Percentiles rank a stretch among this genome's conserved stretches.
Conservation (phyloP, 1,140 invertebrate species). For the Drosophila burlai region DNA sequence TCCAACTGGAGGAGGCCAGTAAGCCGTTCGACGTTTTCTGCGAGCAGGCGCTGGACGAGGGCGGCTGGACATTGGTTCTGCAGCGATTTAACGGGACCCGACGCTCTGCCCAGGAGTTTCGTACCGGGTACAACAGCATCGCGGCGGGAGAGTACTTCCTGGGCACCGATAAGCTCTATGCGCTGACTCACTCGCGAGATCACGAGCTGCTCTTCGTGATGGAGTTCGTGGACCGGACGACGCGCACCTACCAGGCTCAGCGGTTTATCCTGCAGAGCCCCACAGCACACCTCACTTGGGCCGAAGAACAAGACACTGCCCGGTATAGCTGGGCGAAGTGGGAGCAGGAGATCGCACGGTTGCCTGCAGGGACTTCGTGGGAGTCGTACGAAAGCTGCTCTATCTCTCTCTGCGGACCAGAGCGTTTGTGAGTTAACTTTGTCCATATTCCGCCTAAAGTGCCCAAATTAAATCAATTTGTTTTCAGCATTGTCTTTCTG, state of each 20-base stretch:
- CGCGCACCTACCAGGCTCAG: constrained; percentile 6
- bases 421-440: constrained; percentile 28
- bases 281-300: constrained; percentile 16
- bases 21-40: constrained; percentile 42
- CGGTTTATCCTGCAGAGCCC: constrained; percentile 20
- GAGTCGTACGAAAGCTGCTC: not conserved
- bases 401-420: constrained; percentile 1
- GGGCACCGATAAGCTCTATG: constrained; percentile 44
- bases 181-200: constrained; percentile 31
- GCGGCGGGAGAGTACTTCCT: constrained; percentile 38
- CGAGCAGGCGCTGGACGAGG: constrained; percentile 32
- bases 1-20: constrained; percentile 34
- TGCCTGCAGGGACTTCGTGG: constrained; percentile 9
- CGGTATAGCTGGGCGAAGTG: constrained; percentile 31
- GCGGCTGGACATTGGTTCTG: constrained; percentile 39
- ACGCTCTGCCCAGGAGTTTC: constrained; percentile 29
- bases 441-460: not conserved
- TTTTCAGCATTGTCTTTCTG: constrained; percentile 34
- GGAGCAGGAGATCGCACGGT: constrained; percentile 13
- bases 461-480: not conserved
- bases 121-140: constrained; percentile 37
- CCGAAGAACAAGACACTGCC: constrained; percentile 12
- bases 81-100: constrained; percentile 38
- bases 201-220: constrained; percentile 45
- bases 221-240: constrained; percentile 30